Evolutionary conservation across 2,888 invertebrate genomes (phyloP).

Genomic region (Macrosoma leucophasiata): DNA sequence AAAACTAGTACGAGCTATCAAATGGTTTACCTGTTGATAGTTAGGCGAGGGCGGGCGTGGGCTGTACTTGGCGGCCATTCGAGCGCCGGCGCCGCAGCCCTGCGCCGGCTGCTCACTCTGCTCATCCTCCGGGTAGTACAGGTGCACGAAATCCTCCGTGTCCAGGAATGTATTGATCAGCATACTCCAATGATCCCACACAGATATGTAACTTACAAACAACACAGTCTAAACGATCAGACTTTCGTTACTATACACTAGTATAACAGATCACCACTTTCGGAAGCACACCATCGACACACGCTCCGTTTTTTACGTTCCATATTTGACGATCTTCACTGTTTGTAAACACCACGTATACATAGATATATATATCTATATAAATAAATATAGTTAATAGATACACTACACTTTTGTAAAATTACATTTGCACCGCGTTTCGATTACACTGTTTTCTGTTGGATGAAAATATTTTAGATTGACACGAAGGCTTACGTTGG

Average conservation of each 20-base stretch:
- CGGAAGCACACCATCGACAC: constrained; percentile 60
- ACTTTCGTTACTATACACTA: constrained; percentile 39
- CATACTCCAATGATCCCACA: constrained; percentile 48
- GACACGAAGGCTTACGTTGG: too few species aligned
- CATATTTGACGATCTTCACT: constrained; percentile 37
- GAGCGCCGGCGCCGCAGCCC: constrained; percentile 65
- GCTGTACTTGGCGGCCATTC: constrained; percentile 65
- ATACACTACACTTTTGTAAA: constrained; percentile 59
- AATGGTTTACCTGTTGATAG: constrained; percentile 51
- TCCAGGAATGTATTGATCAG: constrained; percentile 72
- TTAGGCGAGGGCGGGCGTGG: constrained; percentile 61
- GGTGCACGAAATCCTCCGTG: constrained; percentile 74
- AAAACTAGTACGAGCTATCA: too few species aligned
- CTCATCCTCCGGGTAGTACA: constrained; percentile 71
- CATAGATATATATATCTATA: constrained; percentile 36
- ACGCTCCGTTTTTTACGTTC: constrained; percentile 51
- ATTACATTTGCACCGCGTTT: constrained; percentile 59
- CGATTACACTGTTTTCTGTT: constrained; percentile 46
- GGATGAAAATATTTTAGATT: constrained; percentile 25
- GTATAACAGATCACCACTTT: constrained; percentile 50
- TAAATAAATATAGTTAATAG: constrained; percentile 47
- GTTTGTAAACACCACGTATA: constrained; percentile 34
- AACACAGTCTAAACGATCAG: constrained; percentile 43
- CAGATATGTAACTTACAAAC: constrained; percentile 51
- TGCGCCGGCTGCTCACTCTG: constrained; percentile 49